Evolutionary conservation across 2,113 vertebrate genomes (phyloP), one percentile per base, ranked within the genome.

Genomic region (Melanerpes aurifrons): DNA sequence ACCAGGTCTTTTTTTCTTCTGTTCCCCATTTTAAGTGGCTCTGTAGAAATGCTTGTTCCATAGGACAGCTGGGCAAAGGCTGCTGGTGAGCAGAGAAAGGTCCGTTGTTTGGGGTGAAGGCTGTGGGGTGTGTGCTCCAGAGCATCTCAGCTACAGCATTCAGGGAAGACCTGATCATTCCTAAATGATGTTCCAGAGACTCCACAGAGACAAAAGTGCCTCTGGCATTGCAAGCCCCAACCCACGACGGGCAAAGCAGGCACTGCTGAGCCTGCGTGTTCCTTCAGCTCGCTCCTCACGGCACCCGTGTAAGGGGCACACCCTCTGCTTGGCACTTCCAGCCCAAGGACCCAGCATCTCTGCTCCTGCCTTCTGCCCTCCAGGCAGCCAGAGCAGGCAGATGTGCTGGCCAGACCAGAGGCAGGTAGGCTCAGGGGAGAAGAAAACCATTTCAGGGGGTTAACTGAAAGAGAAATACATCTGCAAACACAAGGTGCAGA

Each of bases 381-480:
- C 20, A 5, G 96, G 74, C 85, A 86, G 20, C 87, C 82, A 32
- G 80, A 78, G 72, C 25, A 64, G 69, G 76, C 37, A 94, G 80
- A 71, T 86, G 25, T n/a, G 86, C 86, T 0, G 25, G 90, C 69
- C 72, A n/a, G 82, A 87, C 57, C 1, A 0, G 87, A 78, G 92
- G 85, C 54, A 58, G 69, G 74, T 28, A 86, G 82, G 87, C 78
- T 93, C 82, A 58, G 11, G 78, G 86, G 84, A 92, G 82, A 70
- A 77, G 81, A 82, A 93, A 92, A 82, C 62, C 43, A 74, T 94
- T 86, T 53, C 43, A 13, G 68, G 71, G 90, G 75, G 84, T 93
- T 96, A 91, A 93, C 35, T 90, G 91, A 82, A 92, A 84, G 37
- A 96, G 77, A 86, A 88, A 76, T 72, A 10, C n/a, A 80, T 87